Conservation (phyloP, 2,797 vertebrate species). For the Alcedo atthis region DNA sequence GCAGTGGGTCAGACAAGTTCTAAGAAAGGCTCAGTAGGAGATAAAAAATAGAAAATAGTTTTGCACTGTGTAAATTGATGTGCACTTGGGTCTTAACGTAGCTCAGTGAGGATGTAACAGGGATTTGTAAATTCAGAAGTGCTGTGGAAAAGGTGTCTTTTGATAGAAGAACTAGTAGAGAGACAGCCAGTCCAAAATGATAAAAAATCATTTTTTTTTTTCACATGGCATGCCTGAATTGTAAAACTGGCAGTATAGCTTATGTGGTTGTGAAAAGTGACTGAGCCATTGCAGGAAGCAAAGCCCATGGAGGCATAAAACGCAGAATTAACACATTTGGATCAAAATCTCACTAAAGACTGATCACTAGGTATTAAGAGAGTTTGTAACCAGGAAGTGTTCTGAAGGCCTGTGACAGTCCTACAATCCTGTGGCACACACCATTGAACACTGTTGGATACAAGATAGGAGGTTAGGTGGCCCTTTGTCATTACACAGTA, state of each 20-base stretch:
- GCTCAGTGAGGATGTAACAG: not conserved
- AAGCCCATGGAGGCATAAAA: not conserved
- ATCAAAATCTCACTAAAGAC: not conserved
- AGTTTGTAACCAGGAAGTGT: not conserved
- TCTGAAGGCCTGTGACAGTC: not conserved
- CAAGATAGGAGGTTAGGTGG: accelerated
- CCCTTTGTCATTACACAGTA: not conserved
- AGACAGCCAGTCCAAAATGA: not conserved
- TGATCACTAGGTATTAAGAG: not conserved
- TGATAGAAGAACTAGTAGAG: not conserved
- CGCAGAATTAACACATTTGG: not conserved
- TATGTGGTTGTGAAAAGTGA: not conserved
- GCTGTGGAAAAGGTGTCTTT: not conserved
- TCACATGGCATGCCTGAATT: not conserved
- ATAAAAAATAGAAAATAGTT: not conserved
- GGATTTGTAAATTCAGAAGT: not conserved
- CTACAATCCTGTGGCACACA: not conserved
- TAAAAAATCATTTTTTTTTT: not conserved
- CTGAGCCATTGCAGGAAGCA: not conserved
- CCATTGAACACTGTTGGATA: not conserved
- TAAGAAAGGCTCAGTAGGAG: not conserved
- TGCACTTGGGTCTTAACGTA: not conserved
- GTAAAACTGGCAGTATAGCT: not conserved
- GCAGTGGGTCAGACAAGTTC: not conserved
- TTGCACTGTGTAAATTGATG: not conserved